Percentiles rank a stretch among this genome's conserved stretches.
Conservation (phyloP, 2,888 invertebrate genomes). For the Andrena chrysosceles region DNA sequence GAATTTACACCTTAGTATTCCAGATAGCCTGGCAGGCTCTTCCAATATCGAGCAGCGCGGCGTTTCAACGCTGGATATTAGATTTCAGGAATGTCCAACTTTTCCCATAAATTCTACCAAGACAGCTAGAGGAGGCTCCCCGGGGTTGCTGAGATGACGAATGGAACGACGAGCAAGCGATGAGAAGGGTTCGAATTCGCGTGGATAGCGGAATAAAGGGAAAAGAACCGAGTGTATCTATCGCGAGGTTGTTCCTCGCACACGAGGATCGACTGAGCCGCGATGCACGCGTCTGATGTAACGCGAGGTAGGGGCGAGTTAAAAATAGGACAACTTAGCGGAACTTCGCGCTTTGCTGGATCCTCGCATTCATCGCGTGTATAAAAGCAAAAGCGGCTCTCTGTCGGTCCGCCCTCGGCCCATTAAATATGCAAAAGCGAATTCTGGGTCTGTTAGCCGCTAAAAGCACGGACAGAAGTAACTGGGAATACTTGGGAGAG, state of each 20-base stretch:
- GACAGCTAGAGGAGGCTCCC: neutral
- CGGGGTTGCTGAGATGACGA: neutral
- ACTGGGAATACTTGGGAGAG: neutral
- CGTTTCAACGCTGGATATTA: constrained; percentile 41
- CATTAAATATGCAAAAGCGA: constrained; percentile 45
- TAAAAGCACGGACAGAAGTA: neutral
- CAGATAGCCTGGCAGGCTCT: neutral
- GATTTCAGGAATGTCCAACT: constrained; percentile 49
- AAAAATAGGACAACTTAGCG: constrained; percentile 50
- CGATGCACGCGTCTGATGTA: constrained; percentile 22
- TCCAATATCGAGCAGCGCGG: neutral
- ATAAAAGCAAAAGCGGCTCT: constrained; percentile 9
- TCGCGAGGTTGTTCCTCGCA: neutral
- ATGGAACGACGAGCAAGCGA: neutral
- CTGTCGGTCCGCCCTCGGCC: neutral
- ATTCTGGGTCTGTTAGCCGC: neutral
- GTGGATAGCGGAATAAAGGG: neutral
- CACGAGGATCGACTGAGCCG: neutral
- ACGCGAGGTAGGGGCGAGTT: constrained; percentile 19
- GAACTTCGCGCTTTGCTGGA: constrained; percentile 35
- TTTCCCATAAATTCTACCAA: constrained; percentile 36
- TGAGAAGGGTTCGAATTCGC: neutral
- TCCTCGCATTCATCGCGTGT: constrained; percentile 30
- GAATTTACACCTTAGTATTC: constrained; percentile 29
- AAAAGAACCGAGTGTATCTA: neutral